A percentile compares a stretch with the other conserved stretches of the same genome.
Evolutionary conservation across 2,888 invertebrate genomes (phyloP).

Genomic region (Bimastos eiseni): DNA sequence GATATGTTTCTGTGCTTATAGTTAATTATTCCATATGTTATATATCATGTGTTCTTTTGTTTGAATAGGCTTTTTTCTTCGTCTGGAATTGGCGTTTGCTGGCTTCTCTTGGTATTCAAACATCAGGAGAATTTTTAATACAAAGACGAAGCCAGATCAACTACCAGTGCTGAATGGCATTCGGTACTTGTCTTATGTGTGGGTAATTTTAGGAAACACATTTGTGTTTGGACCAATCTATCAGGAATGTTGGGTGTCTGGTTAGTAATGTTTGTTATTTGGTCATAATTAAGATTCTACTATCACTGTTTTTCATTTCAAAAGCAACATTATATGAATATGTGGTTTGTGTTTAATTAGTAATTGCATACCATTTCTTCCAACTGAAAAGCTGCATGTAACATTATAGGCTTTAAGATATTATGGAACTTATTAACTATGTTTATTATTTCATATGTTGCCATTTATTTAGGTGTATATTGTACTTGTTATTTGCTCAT

Average conservation of each 20-base stretch:
- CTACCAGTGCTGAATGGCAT: slow-evolving; percentile 34
- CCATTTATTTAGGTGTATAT: background rate
- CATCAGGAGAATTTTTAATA: slow-evolving; percentile 31
- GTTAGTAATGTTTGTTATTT: slow-evolving; percentile 23
- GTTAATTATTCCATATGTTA: background rate
- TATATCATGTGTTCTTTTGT: background rate
- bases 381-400: no score
- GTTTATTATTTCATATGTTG: no score
- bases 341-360: background rate
- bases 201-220: slow-evolving; percentile 36
- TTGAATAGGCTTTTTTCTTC: background rate
- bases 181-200: slow-evolving; percentile 35
- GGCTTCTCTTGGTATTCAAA: slow-evolving; percentile 35
- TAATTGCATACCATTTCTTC: no score
- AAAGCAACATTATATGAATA: background rate
- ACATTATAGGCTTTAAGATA: no score
- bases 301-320: background rate
- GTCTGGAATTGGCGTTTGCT: slow-evolving; percentile 36
- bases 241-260: slow-evolving; percentile 35
- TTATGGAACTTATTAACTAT: no score
- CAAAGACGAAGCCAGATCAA: background rate
- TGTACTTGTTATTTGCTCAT: background rate
- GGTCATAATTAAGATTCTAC: background rate
- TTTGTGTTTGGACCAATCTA: slow-evolving; percentile 44
- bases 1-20: background rate